Evolutionary conservation across 2,888 invertebrate genomes (phyloP), one percentile per base, ranked within the genome.

Genomic region (Sabellastarte sp.): DNA sequence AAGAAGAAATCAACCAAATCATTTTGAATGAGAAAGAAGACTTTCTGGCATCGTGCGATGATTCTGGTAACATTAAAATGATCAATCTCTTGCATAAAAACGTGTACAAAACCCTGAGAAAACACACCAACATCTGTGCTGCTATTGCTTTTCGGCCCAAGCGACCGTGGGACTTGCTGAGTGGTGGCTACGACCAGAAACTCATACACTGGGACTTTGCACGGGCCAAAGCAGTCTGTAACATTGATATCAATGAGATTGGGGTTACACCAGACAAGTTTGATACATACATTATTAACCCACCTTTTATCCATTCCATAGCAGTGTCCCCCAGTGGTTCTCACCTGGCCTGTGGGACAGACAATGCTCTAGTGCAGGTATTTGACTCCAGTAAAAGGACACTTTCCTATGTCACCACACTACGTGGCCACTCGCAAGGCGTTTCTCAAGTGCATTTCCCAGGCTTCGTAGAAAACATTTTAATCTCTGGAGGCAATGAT

Each of bases 201-300:
- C 65, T 82, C 15, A 74, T 82, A 20, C 81, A 80, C 60, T 82
- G 82, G 81, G 78, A 81, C 64, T 82, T 79, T 63, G 74, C 78
- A 0, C 72, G 75, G 15, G 75, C 72, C 3, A 77, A 77, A 33
- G 73, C 74, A 56, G 61, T 78, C 31, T 78, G 80, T 60, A 73
- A 74, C 62, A 77, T 79, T 61, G 76, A 79, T 65, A 80, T 82
- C 77, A 76, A 78, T 52, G 80, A 81, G 60, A 70, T 78, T 24
- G 74, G 73, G 61, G 69, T 73, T 0, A 71, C 71, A 0, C 71
- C 72, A 2, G 65, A 66, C 24, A 75, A 77, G 32, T 64, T 67
- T 3, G 74, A 75, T 1, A 73, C 76, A 0, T 79, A 79, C 64
- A 74, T 81, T 74, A 72, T 81, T 15, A 81, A 78, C 63, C 82